Evolutionary conservation across 2,797 vertebrate genomes (phyloP), one percentile per base, ranked within the genome.

Genomic region (Eleutherodactylus coqui): DNA sequence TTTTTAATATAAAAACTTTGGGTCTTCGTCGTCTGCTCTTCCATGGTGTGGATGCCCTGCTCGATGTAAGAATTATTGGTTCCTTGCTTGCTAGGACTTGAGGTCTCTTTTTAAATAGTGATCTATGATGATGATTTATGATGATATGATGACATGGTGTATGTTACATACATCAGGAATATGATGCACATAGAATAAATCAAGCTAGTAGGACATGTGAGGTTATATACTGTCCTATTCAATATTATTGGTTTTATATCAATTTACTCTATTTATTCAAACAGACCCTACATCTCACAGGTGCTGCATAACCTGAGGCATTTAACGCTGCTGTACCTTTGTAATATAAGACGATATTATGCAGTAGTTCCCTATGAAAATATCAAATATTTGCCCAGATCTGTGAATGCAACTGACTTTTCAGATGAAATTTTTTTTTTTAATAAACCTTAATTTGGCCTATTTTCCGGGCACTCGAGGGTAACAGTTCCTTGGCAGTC

Each of bases 401-500:
- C 29, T 76, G 29, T 4, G 21, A 72, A 72, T 14, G 32, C 29
- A 11, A 3, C 16, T 51, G 73, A 41, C n/a, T 27, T 38, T 55
- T 53, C 5, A n/a, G 6, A 55, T 53, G 5, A n/a, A 24, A 49
- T 2, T 5, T 36, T 69, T n/a, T 10, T n/a, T 21, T 41, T 10
- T 16, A 60, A 47, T 21, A 67, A 38, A 82, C 67, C 11, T 0
- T 53, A n/a, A 55, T 51, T 32, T 53, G 27, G 75, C 34, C 47
- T 53, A 24, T 73, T 73, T 43, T 43, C n/a, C 29, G 3, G 24
- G 72, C 75, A 79, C n/a, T 58, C 36, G 58, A 41, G 53, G 64
- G 75, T 78, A 77, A 79, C 73, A 27, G 32, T 83, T 24, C 49
- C 62, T 72, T 78, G 80, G 76, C 80, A 70, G 51, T 36, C n/a